Evolutionary conservation across 2,888 invertebrate species (phyloP), one percentile per base, ranked within the genome.

Genomic region (Chromoteleia sp.): DNA sequence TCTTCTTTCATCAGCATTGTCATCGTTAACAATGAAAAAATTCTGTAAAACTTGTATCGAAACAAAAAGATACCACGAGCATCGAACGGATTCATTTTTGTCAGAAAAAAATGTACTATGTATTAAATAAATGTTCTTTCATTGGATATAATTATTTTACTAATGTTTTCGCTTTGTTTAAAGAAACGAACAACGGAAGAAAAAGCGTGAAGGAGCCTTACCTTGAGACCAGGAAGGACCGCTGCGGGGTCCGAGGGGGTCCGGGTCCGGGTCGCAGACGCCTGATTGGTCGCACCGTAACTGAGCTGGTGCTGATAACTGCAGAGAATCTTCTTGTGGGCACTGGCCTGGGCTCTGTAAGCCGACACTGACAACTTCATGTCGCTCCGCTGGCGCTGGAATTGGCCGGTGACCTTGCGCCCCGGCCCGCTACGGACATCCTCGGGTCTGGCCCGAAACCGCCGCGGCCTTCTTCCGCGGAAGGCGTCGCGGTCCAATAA

Each of bases 311-410:
- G 94, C 88, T 95, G 95, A 92, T 95, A 95, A 89, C 95, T 96
- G 89, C 95, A 95, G 91, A 97, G 93, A 90, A 97, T 96, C 93
- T 97, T 97, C 93, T 96, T 96, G 92, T 97, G 96, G 92, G 97
- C 97, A 85, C 96, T 96, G 92, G 97, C 96, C 93, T 97, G 97
- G 90, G 97, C 97, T 92, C 97, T 94, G 92, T 96, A 97, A 89
- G 97, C 97, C 89, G 96, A 96, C 89, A 97, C 97, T 92, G 96
- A 96, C 91, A 97, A 93, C 94, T 97, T 97, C 97, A 97, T 97
- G 89, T 89, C 91, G 91, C 83, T 82, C 85, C 83, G 77, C 87
- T 88, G 86, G 85, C 77, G 59, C 75, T 56, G 61, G 14, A 5
- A 61, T 19, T 67, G 73, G 86, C 85, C 84, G 83, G 80, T 84